Base-by-base conservation (phyloP, 2,113 vertebrate genomes). In the Bubo scandiacus region DNA sequence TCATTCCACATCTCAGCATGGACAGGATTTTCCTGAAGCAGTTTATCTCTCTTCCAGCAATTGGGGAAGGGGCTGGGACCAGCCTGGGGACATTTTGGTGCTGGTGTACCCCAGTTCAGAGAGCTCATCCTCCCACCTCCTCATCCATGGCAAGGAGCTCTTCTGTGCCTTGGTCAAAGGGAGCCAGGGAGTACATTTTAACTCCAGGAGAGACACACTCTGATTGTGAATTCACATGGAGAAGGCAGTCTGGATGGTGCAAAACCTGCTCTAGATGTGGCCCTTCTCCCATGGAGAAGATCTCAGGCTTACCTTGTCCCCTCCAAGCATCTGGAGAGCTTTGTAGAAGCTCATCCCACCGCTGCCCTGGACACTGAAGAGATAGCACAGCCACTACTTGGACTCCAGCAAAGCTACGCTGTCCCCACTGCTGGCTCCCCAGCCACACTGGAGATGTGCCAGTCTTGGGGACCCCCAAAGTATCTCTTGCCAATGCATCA, bases 41-140 rank as follows among this genome's bases (percentile, higher is more conserved):
- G 12, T 85, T 86, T 78, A 1, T 62, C 51, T 40, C 73, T 63
- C 15, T n/a, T 55, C 32, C 32, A 63, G 62, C 27, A 61, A 1
- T 0, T 12, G 26, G 26, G 12, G 52, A 79, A 75, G n/a, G 19
- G 15, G 70, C 34, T 86, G 54, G 54, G 43, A 43, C 14, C 8
- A 7, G 2, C 16, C 21, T 0, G 2, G 25, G 51, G 40, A 20
- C 2, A 4, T 51, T 79, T 45, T 54, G 1, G 0, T 36, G 63
- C 59, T 17, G 51, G 51, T 11, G 19, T 12, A 45, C 2, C 67
- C 40, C 27, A 25, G 6, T 45, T 29, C 16, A 38, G 51, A 66
- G n/a, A 23, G 18, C 6, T 88, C 34, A 8, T 27, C 52, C 29
- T 86, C 38, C 74, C 61, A 66, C 27, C 59, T 77, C 58, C 68